Conservation (phyloP, 2,888 invertebrate genomes). For the Hyalella azteca region DNA sequence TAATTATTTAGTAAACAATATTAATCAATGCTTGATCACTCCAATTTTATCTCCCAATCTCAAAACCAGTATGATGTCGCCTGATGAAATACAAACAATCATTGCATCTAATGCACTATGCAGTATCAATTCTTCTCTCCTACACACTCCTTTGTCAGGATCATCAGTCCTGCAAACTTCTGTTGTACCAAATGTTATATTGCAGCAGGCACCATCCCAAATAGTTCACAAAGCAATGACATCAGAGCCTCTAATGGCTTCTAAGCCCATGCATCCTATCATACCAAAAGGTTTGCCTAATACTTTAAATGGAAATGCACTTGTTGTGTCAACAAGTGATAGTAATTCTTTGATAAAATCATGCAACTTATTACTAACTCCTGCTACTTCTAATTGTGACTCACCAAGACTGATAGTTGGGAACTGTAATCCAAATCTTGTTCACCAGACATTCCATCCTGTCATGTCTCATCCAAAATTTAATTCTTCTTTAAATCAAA, state of each 20-base stretch:
- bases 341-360: neutral
- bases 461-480: neutral
- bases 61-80: neutral
- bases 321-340: neutral
- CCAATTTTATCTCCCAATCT: slow-evolving; percentile 2
- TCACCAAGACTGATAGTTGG: slow-evolving; percentile 7
- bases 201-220: neutral
- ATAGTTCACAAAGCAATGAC: neutral
- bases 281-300: slow-evolving; percentile 10
- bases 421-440: neutral
- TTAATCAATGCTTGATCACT: neutral
- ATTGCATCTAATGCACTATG: neutral
- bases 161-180: neutral
- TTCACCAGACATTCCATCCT: slow-evolving; percentile 10
- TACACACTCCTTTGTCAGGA: slow-evolving; percentile 30
- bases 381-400: neutral
- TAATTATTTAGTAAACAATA: neutral
- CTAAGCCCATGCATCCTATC: neutral
- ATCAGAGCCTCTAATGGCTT: neutral
- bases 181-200: slow-evolving; percentile 9
- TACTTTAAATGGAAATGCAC: neutral
- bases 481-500: neutral
- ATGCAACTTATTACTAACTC: neutral
- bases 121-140: neutral
- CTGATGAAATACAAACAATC: neutral